Evolutionary conservation across 2,113 vertebrate genomes (phyloP).

Genomic region (Chloroceryle aenea): DNA sequence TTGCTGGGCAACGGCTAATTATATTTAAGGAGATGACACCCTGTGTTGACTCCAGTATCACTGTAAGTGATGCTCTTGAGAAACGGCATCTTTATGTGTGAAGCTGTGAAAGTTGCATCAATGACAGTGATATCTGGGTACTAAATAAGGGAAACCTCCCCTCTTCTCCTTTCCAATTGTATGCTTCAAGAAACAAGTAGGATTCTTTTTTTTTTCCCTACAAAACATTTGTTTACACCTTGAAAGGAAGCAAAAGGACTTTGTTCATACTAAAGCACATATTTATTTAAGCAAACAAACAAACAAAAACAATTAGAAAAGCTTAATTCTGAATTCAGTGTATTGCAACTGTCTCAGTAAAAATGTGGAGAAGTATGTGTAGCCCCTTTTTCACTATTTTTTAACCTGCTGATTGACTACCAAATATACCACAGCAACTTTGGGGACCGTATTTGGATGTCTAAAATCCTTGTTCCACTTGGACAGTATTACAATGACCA

Average conservation of each 20-base stretch:
- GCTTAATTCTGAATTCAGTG: background rate
- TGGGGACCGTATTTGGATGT: background rate
- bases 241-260: background rate
- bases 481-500: background rate
- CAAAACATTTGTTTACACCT: background rate
- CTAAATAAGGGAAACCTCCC: background rate
- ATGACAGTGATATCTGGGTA: background rate
- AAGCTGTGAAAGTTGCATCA: background rate
- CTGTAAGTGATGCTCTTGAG: background rate
- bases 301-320: background rate
- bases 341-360: background rate
- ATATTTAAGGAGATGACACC: too few relatives aligned
- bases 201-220: background rate
- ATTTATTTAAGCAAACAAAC: background rate
- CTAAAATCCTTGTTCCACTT: background rate
- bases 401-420: background rate
- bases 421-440: background rate
- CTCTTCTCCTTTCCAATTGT: background rate
- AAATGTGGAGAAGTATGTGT: background rate
- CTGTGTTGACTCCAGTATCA: background rate
- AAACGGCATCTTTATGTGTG: background rate
- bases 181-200: background rate
- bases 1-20: too few relatives aligned
- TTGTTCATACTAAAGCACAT: background rate
- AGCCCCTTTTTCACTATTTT: background rate